phyloP scores from a whole-genome alignment of 2,888 invertebrate genomes.

The Bombylius discolor region DNA sequence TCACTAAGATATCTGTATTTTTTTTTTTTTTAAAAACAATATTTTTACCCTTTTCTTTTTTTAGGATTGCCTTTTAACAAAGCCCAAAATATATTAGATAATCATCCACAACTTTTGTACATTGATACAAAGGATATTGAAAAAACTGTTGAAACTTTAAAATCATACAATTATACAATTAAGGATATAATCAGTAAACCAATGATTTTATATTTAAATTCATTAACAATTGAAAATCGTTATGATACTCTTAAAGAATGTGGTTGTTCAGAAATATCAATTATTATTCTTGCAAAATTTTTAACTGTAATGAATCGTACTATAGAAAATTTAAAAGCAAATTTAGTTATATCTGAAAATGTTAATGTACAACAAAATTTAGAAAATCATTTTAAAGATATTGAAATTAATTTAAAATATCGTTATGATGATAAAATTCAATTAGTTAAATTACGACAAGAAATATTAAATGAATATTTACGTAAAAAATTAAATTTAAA shows the following conservation, averaged over 20 bases:
- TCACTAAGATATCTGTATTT: too few relatives aligned
- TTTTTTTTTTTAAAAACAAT: too few relatives aligned
- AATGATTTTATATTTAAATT: conserved; percentile 44
- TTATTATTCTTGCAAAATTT: conserved; percentile 35
- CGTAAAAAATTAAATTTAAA: conserved; percentile 33
- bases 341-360: conserved; percentile 29
- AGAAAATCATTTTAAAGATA: conserved; percentile 19
- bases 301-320: conserved; percentile 26
- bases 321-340: conserved; percentile 33
- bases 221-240: conserved; percentile 46
- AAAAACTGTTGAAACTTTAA: conserved; percentile 21
- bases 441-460: conserved; percentile 26
- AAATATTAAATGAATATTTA: conserved; percentile 30
- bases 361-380: conserved; percentile 34
- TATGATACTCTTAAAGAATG: conserved; percentile 48
- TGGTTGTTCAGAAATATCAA: conserved; percentile 38
- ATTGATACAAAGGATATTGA: conserved; percentile 26
- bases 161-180: conserved; percentile 35
- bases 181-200: conserved; percentile 42
- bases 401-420: conserved; percentile 13
- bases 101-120: conserved; percentile 25
- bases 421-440: conserved; percentile 19
- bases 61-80: not conserved
- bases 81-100: conserved; percentile 16
- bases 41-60: not conserved